Evolutionary conservation across 2,797 vertebrate genomes (phyloP), one percentile per base, ranked within the genome.

Genomic region (Crenichthys baileyi): DNA sequence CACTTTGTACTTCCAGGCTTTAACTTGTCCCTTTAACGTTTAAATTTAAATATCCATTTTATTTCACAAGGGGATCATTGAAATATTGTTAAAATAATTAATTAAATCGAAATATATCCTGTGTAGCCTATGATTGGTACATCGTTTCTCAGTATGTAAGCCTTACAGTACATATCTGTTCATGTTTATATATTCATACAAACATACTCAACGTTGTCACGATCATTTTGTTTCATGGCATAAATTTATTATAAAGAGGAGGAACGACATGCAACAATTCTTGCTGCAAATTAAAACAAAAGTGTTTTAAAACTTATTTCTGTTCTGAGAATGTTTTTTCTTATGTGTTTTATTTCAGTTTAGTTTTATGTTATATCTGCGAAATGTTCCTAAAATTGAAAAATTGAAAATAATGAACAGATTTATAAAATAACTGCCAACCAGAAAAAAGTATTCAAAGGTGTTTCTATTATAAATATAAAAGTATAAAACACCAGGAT

Each of bases 281-380:
- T 89, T 90, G 90, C 91, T 93, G 90, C 90, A 89, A 90, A 95
- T 93, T 94, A 94, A 95, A 90, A 68, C 90, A 92, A 73, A 60
- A 26, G 20, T 50, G 24, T 63, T 91, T 88, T 89, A 26, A 80
- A 85, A 89, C 61, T 71, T 74, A 60, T n/a, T 76, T 83, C 53
- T 86, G 70, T 70, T 84, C 36, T 44, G 41, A 9, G 7, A 72
- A 31, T 6, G 5, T n/a, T 48, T 46, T 73, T 18, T 83, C 76
- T 72, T 79, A 26, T 60, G n/a, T 0, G 3, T 44, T 71, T 77
- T 12, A 20, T 71, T 24, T 72, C 1, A 39, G n/a, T 41, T 12
- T 13, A n/a, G 7, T 51, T 22, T 71, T 6, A 5, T 48, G 6
- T 68, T 46, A 4, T 31, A 24, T n/a, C 15, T 67, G n/a, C 4